These are phyloP conservation scores for Zaprionus obscuricornis DNA, from an alignment of 2,888 invertebrate species.

Conservation along the genomic window DNA sequence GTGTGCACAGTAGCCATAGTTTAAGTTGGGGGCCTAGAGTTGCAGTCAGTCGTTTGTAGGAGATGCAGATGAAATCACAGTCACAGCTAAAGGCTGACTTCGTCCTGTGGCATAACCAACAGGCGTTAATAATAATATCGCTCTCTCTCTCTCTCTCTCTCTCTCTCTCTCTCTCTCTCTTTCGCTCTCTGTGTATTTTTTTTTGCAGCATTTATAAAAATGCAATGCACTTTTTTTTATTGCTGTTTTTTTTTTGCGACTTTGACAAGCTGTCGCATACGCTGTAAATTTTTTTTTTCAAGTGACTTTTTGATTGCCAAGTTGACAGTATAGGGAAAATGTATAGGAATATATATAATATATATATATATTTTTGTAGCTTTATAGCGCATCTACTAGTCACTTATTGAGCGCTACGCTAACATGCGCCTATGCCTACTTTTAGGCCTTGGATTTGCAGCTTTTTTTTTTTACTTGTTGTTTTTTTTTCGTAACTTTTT, in stretches of 20 bases:
- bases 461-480: slow-evolving; percentile 39
- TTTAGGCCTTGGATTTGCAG: slow-evolving; percentile 67
- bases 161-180: too few relatives aligned
- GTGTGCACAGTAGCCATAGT: slow-evolving; percentile 51
- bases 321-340: too few relatives aligned
- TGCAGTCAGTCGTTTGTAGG: slow-evolving; percentile 12
- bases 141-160: too few relatives aligned
- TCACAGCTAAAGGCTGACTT: slow-evolving; percentile 52
- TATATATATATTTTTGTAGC: too few relatives aligned
- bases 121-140: slow-evolving; percentile 77
- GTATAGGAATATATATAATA: too few relatives aligned
- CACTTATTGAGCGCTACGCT: too few relatives aligned
- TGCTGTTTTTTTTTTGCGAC: slow-evolving; percentile 27
- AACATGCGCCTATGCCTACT: slow-evolving; percentile 46
- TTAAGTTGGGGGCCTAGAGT: slow-evolving; percentile 16
- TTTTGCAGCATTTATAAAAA: slow-evolving; percentile 49
- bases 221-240: slow-evolving; percentile 54
- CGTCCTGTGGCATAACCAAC: slow-evolving; percentile 79
- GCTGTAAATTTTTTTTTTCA: slow-evolving; percentile 6
- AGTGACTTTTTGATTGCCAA: slow-evolving; percentile 9
- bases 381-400: too few relatives aligned
- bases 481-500: slow-evolving; percentile 71
- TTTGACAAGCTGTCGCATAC: slow-evolving; percentile 40
- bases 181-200: too few relatives aligned
- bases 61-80: slow-evolving; percentile 10